These are phyloP conservation scores for Stegodyphus dumicola DNA, from an alignment of 1,140 invertebrate genomes.

Conservation along the genomic window DNA sequence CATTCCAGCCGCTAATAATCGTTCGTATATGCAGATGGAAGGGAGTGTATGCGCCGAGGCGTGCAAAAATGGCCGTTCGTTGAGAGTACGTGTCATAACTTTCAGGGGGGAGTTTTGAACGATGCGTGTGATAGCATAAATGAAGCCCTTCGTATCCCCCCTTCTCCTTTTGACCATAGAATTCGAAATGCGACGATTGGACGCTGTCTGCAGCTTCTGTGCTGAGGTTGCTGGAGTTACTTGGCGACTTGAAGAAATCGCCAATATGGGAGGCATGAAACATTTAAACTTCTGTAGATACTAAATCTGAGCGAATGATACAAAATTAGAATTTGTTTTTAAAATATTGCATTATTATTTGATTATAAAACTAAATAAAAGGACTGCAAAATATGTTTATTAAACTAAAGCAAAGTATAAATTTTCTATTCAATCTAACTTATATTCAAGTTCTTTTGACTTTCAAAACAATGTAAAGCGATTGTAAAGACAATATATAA, in stretches of 20 bases:
- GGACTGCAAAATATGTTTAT: too few species aligned
- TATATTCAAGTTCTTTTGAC: too few species aligned
- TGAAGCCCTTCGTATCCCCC: neutral
- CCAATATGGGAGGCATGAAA: too few species aligned
- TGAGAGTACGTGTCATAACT: constrained; percentile 45
- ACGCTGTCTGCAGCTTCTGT: constrained; percentile 28
- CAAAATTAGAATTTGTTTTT: too few species aligned
- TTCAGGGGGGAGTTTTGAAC: constrained; percentile 5
- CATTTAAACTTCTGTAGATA: too few species aligned
- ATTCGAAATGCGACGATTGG: constrained; percentile 37
- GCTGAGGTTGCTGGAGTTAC: constrained; percentile 2
- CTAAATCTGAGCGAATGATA: too few species aligned
- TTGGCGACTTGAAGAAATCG: neutral
- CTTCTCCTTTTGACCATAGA: neutral
- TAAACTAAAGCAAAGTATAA: too few species aligned
- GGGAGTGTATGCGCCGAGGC: neutral
- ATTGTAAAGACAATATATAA: too few species aligned
- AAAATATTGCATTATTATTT: too few species aligned
- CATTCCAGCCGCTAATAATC: constrained; percentile 22
- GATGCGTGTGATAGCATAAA: neutral
- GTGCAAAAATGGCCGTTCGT: constrained; percentile 10
- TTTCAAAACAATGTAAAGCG: too few species aligned
- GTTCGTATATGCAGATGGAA: constrained; percentile 42
- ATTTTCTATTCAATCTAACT: too few species aligned
- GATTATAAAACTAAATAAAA: too few species aligned